Conservation (phyloP, 2,113 vertebrate species). For the cat (Felis catus) region F.catus_Fca126_mat1.0 CM031417.1:120215001-120215500, state of each 20-base stretch:
- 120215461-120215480: conserved; percentile 76
- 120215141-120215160: conserved; percentile 43
- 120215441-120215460: conserved; percentile 77
- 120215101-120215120: not conserved
- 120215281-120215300: conserved; percentile 98
- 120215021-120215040: conserved; percentile 76
- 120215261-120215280: conserved; percentile 89
- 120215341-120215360: conserved; percentile 84
- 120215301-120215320: conserved; percentile 92
- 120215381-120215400: conserved; percentile 75
- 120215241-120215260: conserved; percentile 90
- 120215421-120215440: conserved; percentile 74
- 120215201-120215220: conserved; percentile 82
- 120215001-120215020: not conserved
- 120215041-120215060: conserved; percentile 69
- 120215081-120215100: not conserved
- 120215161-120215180: conserved; percentile 72
- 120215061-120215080: conserved; percentile 52
- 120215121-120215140: not conserved
- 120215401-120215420: conserved; percentile 67
- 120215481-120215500: conserved; percentile 69
- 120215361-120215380: conserved; percentile 83
- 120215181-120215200: conserved; percentile 74
- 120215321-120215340: conserved; percentile 95
- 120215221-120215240: conserved; percentile 80